A percentile compares a stretch with the other conserved stretches of the same genome.
phyloP scores from a whole-genome alignment of 1,140 invertebrate genomes.

The Drosophila ficusphila region DNA sequence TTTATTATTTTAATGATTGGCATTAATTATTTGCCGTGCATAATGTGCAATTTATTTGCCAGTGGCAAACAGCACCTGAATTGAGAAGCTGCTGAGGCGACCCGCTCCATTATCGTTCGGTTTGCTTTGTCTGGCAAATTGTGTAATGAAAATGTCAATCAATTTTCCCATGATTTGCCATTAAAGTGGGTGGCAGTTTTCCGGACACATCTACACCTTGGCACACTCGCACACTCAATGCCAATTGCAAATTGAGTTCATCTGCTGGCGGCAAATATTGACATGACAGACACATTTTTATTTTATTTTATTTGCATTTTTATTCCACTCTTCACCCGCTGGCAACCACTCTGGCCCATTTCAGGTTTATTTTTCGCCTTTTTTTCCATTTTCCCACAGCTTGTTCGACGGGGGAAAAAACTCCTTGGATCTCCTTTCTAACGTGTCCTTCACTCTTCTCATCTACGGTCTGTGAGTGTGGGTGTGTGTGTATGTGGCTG shows the following conservation, averaged over 20 bases:
- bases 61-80: constrained; percentile 36
- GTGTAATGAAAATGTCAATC: constrained; percentile 83
- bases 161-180: constrained; percentile 80
- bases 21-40: constrained; percentile 78
- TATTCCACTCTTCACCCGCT: constrained; percentile 62
- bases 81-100: constrained; percentile 22
- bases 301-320: constrained; percentile 83
- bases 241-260: constrained; percentile 83
- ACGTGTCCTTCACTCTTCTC: constrained; percentile 20
- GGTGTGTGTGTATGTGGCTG: not conserved
- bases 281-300: constrained; percentile 83
- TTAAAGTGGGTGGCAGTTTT: constrained; percentile 53
- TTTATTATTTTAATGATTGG: constrained; percentile 77
- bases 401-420: constrained; percentile 12
- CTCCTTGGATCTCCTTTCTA: constrained; percentile 46
- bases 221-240: constrained; percentile 54
- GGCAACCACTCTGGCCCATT: constrained; percentile 5
- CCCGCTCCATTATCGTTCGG: constrained; percentile 32
- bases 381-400: constrained; percentile 53
- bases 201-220: constrained; percentile 38
- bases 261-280: constrained; percentile 82
- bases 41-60: constrained; percentile 72
- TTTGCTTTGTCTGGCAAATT: constrained; percentile 76
- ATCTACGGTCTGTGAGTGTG: constrained; percentile 7
- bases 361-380: constrained; percentile 28